Percentiles rank a stretch among this genome's conserved stretches.
phyloP scores from a whole-genome alignment of 2,888 invertebrate species.

The Leucophenga montana region DNA sequence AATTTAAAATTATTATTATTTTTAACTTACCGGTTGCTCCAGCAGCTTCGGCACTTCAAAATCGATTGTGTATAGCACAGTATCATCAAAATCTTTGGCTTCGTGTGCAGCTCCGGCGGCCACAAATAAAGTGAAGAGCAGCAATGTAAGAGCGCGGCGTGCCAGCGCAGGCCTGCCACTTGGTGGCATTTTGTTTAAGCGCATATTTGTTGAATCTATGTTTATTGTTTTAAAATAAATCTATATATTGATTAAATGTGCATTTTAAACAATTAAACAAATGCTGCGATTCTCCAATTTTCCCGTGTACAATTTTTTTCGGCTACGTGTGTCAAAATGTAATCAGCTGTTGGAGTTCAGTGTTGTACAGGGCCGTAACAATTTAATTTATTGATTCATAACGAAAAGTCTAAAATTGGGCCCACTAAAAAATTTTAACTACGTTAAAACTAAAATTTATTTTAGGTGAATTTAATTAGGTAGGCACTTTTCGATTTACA shows the following conservation, averaged over 20 bases:
- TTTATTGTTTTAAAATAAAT: slow-evolving; percentile 34
- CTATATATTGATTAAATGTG: not conserved
- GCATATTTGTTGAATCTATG: slow-evolving; percentile 27
- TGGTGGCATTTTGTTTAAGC: not conserved
- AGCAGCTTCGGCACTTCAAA: slow-evolving; percentile 79
- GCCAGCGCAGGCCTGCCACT: no score
- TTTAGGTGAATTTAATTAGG: no score
- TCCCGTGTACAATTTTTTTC: no score
- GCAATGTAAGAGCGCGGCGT: no score
- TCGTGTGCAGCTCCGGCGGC: slow-evolving; percentile 74
- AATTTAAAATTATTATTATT: not conserved
- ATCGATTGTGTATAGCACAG: slow-evolving; percentile 84
- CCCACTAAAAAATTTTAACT: not conserved
- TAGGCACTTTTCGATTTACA: no score
- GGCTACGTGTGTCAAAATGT: not conserved
- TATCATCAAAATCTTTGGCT: slow-evolving; percentile 87
- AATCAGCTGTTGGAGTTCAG: not conserved
- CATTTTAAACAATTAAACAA: not conserved
- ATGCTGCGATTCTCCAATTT: not conserved
- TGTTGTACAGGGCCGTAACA: not conserved
- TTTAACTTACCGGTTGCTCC: slow-evolving; percentile 65
- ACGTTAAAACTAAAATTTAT: no score
- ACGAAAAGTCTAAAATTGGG: not conserved
- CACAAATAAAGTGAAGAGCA: no score
- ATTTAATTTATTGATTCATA: no score